A percentile compares a stretch with the other conserved stretches of the same genome.
Conservation (phyloP, 2,888 invertebrate genomes). For the Zygothrica quintamaculata region DNA sequence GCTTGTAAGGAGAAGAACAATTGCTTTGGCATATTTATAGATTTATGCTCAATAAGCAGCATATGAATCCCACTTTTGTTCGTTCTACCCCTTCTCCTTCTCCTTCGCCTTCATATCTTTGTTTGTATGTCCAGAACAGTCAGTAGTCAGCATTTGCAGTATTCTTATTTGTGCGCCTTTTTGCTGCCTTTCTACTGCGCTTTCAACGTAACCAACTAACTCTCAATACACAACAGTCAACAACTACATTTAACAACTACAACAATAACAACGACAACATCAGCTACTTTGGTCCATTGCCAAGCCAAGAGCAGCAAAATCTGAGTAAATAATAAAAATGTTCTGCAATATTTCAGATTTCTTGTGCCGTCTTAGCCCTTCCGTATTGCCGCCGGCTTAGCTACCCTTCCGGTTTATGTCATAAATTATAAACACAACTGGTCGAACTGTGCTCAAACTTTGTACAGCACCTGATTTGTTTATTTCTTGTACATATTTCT, state of each 20-base stretch:
- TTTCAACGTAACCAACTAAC: conserved; percentile 20
- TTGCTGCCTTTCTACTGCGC: conserved; percentile 21
- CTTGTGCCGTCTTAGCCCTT: conserved; percentile 31
- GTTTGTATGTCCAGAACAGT: conserved; percentile 52
- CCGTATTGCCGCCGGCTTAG: conserved; percentile 21
- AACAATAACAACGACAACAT: conserved; percentile 13
- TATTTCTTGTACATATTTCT: conserved; percentile 65
- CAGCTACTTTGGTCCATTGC: conserved; percentile 53
- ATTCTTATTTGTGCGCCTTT: conserved; percentile 52
- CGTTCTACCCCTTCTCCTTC: conserved; percentile 7
- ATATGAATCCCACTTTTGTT: conserved; percentile 42
- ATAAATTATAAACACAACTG: conserved; percentile 65
- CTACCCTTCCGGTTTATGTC: conserved; percentile 50
- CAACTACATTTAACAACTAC: conserved; percentile 23
- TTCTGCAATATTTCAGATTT: conserved; percentile 67
- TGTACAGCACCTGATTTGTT: conserved; percentile 70
- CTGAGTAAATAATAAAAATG: conserved; percentile 68
- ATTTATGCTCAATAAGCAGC: conserved; percentile 55
- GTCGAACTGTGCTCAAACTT: conserved; percentile 31
- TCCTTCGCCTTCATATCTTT: conserved; percentile 34
- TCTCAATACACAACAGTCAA: conserved; percentile 55
- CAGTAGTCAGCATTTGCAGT: conserved; percentile 50
- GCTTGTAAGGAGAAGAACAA: conserved; percentile 41
- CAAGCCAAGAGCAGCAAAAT: conserved; percentile 39
- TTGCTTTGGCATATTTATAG: conserved; percentile 64